Base-by-base conservation (phyloP, 2,888 invertebrate genomes). In the Torymus tubicola region DNA sequence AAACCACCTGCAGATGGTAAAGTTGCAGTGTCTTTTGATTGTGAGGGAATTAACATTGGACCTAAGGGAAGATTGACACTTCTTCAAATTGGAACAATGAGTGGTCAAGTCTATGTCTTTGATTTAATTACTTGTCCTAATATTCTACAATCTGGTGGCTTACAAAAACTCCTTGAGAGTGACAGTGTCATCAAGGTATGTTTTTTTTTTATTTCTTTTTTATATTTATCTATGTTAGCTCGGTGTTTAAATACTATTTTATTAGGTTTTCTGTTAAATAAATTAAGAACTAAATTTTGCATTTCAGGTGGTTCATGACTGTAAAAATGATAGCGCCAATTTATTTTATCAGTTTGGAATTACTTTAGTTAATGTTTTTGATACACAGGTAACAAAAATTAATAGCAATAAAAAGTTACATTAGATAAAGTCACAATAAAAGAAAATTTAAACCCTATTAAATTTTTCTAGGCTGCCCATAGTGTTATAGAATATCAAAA, bases 21-120 rank as follows among this genome's bases (percentile, higher is more conserved):
- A 86, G 76, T 92, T 72, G 93, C 93, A 74, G 93, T 98, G 24
- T 96, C 97, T 0, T 94, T 98, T 87, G 98, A 98, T 89, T 97
- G 97, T 86, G 98, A 98, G 92, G 97, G 98, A 16, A 96, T 98
- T 74, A 98, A 97, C 91, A 92, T 98, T 81, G 98, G 98, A 24
- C 92, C 95, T 1, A 97, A 96, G 89, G 98, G 98, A 18, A 96
- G 96, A 85, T 92, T 98, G 81, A 97, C 98, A 2, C 91, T 98
- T 70, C 94, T 98, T 89, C 96, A 96, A 90, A 94, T 97, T 85
- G 97, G 96, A 14, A 96, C 96, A 1, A 93, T 94, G 87, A 93
- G 94, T 74, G 97, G 97, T 58, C 95, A 95, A 89, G 95, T 96
- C 4, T 98, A 95, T 89, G 94, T 98, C 85, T 96, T 98, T 89